Conservation (phyloP, 1,140 invertebrate genomes). For the Drosophila pseudoananassae region DNA sequence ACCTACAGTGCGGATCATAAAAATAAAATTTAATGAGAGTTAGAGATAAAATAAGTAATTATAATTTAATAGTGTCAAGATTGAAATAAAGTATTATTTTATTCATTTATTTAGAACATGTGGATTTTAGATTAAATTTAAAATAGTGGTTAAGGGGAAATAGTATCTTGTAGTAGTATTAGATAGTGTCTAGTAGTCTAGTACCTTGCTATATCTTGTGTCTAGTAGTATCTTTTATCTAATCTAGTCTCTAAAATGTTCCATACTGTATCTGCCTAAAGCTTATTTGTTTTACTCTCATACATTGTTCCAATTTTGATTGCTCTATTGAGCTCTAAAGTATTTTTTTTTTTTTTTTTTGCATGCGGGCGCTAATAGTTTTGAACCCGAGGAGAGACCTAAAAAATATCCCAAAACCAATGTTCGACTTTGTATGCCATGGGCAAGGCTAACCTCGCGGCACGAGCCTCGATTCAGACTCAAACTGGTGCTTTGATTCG, state of each 20-base stretch:
- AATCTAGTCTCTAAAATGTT: not conserved
- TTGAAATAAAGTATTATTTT: not conserved
- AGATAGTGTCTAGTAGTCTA: no score
- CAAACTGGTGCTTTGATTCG: constrained; percentile 3
- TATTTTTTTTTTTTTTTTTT: constrained; percentile 14
- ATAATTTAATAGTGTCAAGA: not conserved
- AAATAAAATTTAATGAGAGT: not conserved
- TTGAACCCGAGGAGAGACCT: constrained; percentile 33
- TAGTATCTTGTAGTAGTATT: no score
- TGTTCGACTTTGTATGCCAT: constrained; percentile 42
- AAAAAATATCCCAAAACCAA: constrained; percentile 34
- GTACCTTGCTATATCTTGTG: no score
- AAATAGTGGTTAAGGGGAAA: no score
- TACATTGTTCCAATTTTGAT: constrained; percentile 48
- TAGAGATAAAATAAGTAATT: not conserved
- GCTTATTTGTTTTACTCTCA: constrained; percentile 32
- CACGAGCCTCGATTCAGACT: constrained; percentile 33
- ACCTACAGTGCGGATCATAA: constrained; percentile 20
- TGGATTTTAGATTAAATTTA: no score
- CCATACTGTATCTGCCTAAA: constrained; percentile 9
- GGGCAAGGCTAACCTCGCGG: constrained; percentile 44
- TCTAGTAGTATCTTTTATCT: no score
- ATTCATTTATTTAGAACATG: not conserved
- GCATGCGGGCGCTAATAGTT: constrained; percentile 50
- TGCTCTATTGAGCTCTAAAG: constrained; percentile 33